These are phyloP conservation scores for Blastobasis adustella DNA, from an alignment of 2,888 invertebrate species.

Conservation along the genomic window DNA sequence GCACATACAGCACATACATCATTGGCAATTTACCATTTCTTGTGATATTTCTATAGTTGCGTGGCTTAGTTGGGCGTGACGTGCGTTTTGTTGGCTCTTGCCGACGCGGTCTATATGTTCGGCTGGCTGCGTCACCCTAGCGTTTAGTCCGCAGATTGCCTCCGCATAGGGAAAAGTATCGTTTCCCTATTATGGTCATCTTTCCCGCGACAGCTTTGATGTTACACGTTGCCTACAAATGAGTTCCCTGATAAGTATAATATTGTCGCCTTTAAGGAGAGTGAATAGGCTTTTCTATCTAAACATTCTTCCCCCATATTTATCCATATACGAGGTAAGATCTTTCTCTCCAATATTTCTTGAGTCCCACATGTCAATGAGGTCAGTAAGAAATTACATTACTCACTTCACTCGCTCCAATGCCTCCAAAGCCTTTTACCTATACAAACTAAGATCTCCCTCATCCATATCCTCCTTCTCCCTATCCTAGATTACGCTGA, in stretches of 20 bases:
- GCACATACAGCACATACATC: conserved; percentile 13
- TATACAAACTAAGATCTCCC: too few species aligned
- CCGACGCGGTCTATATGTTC: conserved; percentile 67
- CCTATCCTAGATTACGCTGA: too few species aligned
- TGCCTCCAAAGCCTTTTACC: too few species aligned
- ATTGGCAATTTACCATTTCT: conserved; percentile 26
- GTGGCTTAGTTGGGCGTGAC: conserved; percentile 63
- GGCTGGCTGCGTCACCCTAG: conserved; percentile 55
- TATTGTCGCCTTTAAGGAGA: too few species aligned
- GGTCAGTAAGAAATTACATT: too few species aligned
- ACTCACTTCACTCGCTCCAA: too few species aligned
- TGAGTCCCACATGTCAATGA: too few species aligned
- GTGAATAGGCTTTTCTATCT: conserved; percentile 17
- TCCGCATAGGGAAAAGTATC: conserved; percentile 29
- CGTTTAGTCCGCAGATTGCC: conserved; percentile 36
- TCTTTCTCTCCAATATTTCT: too few species aligned
- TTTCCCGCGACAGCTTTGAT: too few species aligned
- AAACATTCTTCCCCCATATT: conserved; percentile 15
- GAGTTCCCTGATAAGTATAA: too few species aligned
- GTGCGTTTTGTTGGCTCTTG: conserved; percentile 62
- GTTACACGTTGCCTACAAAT: too few species aligned
- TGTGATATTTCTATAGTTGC: conserved; percentile 47
- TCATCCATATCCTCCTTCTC: too few species aligned
- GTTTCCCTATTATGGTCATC: conserved; percentile 14
- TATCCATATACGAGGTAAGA: neutral